phyloP scores from a whole-genome alignment of 2,797 vertebrate species.

The Enoplosus armatus region DNA sequence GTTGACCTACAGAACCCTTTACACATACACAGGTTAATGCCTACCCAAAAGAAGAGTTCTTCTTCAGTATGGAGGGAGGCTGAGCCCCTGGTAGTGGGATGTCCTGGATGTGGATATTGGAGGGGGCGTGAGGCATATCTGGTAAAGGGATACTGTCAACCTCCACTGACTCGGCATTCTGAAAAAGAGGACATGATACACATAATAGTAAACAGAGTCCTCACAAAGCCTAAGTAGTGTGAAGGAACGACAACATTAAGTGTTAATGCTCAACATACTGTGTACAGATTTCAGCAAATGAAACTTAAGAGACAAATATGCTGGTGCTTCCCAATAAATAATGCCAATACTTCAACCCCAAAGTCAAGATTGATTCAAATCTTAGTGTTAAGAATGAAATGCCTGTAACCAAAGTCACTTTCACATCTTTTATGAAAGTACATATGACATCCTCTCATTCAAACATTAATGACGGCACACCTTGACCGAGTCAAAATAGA shows the following conservation, averaged over 20 bases:
- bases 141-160: conserved; percentile 99
- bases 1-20: conserved; percentile 1
- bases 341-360: not conserved
- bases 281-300: not conserved
- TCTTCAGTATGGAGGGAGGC: conserved; percentile 97
- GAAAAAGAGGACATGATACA: conserved; percentile 31
- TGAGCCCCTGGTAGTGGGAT: conserved; percentile 97
- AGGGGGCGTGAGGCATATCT: conserved; percentile 98
- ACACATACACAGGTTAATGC: not conserved
- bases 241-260: not conserved
- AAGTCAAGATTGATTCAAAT: not conserved
- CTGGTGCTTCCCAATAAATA: too few species aligned
- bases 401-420: not conserved
- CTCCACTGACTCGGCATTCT: conserved; percentile 98
- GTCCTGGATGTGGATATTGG: conserved; percentile 97
- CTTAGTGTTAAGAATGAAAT: not conserved
- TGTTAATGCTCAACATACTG: not conserved
- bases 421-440: not conserved
- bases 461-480: conserved; percentile 60
- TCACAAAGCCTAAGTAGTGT: not conserved
- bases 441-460: not conserved
- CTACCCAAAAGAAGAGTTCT: conserved; percentile 93
- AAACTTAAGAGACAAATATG: not conserved
- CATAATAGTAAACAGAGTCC: not conserved
- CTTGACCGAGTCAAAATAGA: conserved; percentile 89